Evolutionary conservation across 2,888 invertebrate species (phyloP), one percentile per base, ranked within the genome.

Genomic region (Parascotia fuliginaria): DNA sequence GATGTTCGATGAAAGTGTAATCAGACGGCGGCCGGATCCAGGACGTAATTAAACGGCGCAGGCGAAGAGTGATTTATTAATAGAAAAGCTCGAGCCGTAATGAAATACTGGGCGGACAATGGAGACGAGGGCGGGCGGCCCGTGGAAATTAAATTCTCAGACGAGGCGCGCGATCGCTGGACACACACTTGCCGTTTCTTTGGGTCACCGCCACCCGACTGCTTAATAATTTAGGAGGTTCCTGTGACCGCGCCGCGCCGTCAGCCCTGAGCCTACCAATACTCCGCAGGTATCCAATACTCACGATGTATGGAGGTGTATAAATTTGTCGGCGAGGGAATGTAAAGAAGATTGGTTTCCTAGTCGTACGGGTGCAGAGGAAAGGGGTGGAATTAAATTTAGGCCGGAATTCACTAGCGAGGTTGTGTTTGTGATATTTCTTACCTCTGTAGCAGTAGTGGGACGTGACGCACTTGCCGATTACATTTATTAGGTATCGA

Each of bases 1-100:
- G 89, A 90, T 89, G 91, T 90, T 91, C 92, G 89, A 92, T 91
- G 90, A 91, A 89, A 91, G 85, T 90, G 92, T 92, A 90, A 92
- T 92, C 91, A 90, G 89, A 89, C 88, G 87, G 79, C 81, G 88
- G 83, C 80, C 84, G 87, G 88, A 89, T 88, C 88, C 85, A 81
- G 88, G 85, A 82, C 87, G 92, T 91, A 92, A 92, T 92, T 92
- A 92, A 92, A 91, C 85, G 88, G 85, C 81, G 83, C 84, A 81
- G 83, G 89, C 91, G 90, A 92, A 90, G 88, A 91, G 90, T 92
- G 92, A 92, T 92, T 92, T 92, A 92, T 92, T 92, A 92, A 91
- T 92, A 92, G 92, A 91, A 91, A 90, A 92, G 90, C 91, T 89
- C 81, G 82, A 85, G 87, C 89, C 81, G 87, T 91, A 91, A 92